These are phyloP conservation scores for Megalops cyprinoides DNA, from an alignment of 2,797 vertebrate genomes.

Conservation along the genomic window DNA sequence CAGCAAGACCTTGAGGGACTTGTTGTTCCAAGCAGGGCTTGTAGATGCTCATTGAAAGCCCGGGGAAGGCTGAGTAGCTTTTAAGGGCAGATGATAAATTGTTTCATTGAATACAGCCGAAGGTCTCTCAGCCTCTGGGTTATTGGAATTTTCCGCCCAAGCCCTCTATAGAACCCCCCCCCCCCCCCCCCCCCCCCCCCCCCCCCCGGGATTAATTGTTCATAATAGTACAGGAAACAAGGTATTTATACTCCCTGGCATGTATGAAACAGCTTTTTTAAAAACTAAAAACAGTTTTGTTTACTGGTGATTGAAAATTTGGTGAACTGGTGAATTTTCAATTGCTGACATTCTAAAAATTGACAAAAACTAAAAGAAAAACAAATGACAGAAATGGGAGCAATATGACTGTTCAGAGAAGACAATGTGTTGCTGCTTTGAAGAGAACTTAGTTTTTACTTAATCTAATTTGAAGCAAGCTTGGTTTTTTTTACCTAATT, in stretches of 20 bases:
- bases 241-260: no score
- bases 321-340: no score
- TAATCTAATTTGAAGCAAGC: slow-evolving; percentile 31
- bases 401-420: background rate
- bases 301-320: background rate
- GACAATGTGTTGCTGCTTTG: slow-evolving; percentile 32
- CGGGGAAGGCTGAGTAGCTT: background rate
- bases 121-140: background rate
- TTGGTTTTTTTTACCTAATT: slow-evolving; percentile 34
- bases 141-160: background rate
- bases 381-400: background rate
- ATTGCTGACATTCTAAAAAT: background rate
- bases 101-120: background rate
- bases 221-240: no score
- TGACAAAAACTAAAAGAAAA: slow-evolving; percentile 23
- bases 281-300: background rate
- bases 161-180: background rate
- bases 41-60: background rate
- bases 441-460: slow-evolving; percentile 33
- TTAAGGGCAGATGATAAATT: background rate
- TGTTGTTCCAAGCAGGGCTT: background rate
- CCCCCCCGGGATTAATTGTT: no score
- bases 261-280: no score
- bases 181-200: no score
- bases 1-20: slow-evolving; percentile 13